Evolutionary conservation across 2,888 invertebrate genomes (phyloP).

Genomic region (Argyra leucocephala): DNA sequence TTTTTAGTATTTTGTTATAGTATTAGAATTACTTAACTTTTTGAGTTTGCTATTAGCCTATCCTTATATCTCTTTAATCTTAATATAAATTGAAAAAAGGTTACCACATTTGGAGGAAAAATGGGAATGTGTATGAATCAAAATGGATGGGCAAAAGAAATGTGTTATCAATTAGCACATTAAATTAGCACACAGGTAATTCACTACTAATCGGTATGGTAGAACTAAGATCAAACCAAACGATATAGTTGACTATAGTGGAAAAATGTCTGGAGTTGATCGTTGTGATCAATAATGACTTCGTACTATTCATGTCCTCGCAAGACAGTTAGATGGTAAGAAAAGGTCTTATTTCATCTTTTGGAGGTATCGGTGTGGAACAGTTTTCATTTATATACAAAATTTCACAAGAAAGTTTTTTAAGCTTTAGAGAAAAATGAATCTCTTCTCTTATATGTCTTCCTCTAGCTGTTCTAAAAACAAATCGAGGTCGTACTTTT

Average conservation of each 20-base stretch:
- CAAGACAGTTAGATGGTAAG: conserved; percentile 13
- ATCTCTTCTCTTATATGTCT: too few relatives aligned
- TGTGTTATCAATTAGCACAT: background rate
- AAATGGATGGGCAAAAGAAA: background rate
- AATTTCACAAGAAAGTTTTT: too few relatives aligned
- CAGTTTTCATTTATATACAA: background rate
- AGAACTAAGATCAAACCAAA: conserved; percentile 10
- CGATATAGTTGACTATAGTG: conserved; percentile 10
- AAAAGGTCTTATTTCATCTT: conserved; percentile 13
- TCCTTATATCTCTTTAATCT: too few relatives aligned
- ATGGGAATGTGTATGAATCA: background rate
- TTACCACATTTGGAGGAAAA: conserved; percentile 11
- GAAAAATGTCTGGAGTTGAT: conserved; percentile 12
- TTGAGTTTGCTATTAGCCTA: too few relatives aligned
- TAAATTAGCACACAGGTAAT: background rate
- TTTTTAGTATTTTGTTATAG: too few relatives aligned
- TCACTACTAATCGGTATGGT: background rate
- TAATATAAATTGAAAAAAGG: conserved; percentile 18
- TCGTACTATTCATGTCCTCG: conserved; percentile 13
- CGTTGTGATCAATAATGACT: conserved; percentile 11
- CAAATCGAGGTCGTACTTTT: too few relatives aligned
- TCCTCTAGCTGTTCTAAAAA: too few relatives aligned
- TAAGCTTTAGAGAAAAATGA: too few relatives aligned
- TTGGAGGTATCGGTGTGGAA: conserved; percentile 10
- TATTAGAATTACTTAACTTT: too few relatives aligned